Evolutionary conservation across 2,113 vertebrate species (phyloP).

Genomic region (Ceratotherium simum): DNA sequence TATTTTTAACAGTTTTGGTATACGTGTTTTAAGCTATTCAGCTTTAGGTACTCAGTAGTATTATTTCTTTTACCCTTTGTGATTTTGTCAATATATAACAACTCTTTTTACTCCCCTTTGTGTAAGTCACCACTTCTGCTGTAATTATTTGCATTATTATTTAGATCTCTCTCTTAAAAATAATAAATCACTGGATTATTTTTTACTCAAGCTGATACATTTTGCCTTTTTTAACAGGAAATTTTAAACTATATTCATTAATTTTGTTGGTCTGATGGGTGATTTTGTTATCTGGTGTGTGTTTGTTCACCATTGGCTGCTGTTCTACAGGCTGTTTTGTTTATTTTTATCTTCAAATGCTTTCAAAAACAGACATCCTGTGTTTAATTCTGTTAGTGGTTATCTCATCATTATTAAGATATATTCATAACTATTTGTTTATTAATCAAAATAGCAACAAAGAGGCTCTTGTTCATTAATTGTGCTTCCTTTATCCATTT

Average conservation of each 20-base stretch:
- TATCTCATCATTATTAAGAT: not conserved
- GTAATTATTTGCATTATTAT: not conserved
- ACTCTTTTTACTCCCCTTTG: not conserved
- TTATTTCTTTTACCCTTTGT: not conserved
- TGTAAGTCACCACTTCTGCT: not conserved
- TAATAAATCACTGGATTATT: not conserved
- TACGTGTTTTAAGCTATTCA: not conserved
- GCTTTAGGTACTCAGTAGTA: not conserved
- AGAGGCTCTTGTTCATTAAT: not conserved
- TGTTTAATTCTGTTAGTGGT: not conserved
- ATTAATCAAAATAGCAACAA: slow-evolving; percentile 32
- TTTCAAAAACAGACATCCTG: slow-evolving; percentile 10
- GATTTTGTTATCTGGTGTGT: not conserved
- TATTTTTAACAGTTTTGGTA: not conserved
- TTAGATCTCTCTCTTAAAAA: slow-evolving; percentile 32
- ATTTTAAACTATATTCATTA: not conserved
- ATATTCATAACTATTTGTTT: slow-evolving; percentile 20
- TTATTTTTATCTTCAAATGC: not conserved
- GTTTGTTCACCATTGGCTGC: not conserved
- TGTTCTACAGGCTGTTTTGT: not conserved
- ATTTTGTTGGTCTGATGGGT: not conserved
- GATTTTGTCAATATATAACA: not conserved
- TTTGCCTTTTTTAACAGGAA: not conserved
- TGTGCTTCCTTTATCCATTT: not conserved
- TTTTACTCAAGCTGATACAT: not conserved